Percentiles rank a stretch among this genome's conserved stretches.
These are phyloP conservation scores for Scolanthus callimorphus DNA, from an alignment of 92 coral and sea anemone species.

Conservation along the genomic window DNA sequence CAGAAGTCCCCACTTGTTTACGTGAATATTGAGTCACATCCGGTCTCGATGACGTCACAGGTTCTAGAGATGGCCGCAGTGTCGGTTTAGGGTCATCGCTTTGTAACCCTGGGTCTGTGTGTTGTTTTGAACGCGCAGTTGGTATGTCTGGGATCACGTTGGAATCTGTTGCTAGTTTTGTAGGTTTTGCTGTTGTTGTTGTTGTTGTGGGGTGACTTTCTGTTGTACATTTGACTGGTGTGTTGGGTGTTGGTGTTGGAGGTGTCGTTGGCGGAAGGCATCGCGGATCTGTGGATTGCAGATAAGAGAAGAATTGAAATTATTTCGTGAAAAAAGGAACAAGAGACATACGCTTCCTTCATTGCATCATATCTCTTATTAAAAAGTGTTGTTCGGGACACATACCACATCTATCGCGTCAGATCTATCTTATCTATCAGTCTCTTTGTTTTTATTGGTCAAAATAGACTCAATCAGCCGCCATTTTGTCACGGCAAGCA, in stretches of 20 bases:
- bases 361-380: too few relatives aligned
- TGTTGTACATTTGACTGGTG: not conserved
- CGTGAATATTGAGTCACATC: constrained; percentile 11
- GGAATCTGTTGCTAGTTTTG: not conserved
- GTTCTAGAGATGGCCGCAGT: constrained; percentile 8
- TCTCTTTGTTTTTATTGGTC: too few relatives aligned
- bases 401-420: too few relatives aligned
- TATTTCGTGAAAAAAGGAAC: too few relatives aligned
- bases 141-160: constrained; percentile 6
- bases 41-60: constrained; percentile 8
- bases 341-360: too few relatives aligned
- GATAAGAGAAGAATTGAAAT: too few relatives aligned
- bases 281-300: constrained; percentile 18
- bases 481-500: too few relatives aligned
- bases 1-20: not conserved
- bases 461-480: too few relatives aligned
- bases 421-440: too few relatives aligned
- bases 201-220: not conserved
- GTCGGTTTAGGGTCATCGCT: constrained; percentile 34
- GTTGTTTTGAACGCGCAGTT: not conserved
- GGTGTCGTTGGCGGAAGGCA: constrained; percentile 18
- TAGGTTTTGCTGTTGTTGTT: not conserved
- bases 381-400: too few relatives aligned
- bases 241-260: constrained; percentile 1
- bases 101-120: constrained; percentile 19